These are phyloP conservation scores for Atethmia centrago DNA, from an alignment of 2,888 invertebrate species.

Conservation along the genomic window DNA sequence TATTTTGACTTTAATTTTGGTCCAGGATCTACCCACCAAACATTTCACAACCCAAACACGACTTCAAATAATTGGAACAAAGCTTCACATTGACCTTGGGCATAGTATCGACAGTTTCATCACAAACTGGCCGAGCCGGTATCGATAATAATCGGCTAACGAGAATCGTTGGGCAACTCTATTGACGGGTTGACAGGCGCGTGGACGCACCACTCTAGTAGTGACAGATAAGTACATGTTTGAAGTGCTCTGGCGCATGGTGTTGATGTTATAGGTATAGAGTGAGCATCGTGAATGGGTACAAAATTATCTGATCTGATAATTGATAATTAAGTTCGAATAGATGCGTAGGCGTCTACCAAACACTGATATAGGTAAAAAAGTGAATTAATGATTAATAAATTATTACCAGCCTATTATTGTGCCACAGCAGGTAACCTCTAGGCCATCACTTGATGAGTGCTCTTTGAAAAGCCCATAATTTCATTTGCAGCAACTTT, in stretches of 20 bases:
- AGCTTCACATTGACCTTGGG: constrained; percentile 77
- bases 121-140: constrained; percentile 65
- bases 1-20: too few relatives aligned
- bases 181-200: constrained; percentile 65
- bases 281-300: not conserved
- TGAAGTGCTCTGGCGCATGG: constrained; percentile 28
- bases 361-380: too few relatives aligned
- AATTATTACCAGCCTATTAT: too few relatives aligned
- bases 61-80: constrained; percentile 57
- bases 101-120: constrained; percentile 69
- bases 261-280: not conserved
- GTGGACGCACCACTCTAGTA: constrained; percentile 54
- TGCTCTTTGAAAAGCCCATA: too few relatives aligned
- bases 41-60: constrained; percentile 60
- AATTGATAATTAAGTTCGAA: not conserved
- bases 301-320: not conserved
- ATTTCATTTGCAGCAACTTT: too few relatives aligned
- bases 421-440: too few relatives aligned
- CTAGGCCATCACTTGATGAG: too few relatives aligned
- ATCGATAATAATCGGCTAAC: constrained; percentile 69
- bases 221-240: constrained; percentile 47
- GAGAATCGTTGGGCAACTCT: constrained; percentile 72
- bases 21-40: constrained; percentile 46
- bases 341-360: not conserved
- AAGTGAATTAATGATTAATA: too few relatives aligned